A percentile compares a stretch with the other conserved stretches of the same genome.
phyloP scores from a whole-genome alignment of 2,797 vertebrate genomes.

The Sebastes diploproa region DNA sequence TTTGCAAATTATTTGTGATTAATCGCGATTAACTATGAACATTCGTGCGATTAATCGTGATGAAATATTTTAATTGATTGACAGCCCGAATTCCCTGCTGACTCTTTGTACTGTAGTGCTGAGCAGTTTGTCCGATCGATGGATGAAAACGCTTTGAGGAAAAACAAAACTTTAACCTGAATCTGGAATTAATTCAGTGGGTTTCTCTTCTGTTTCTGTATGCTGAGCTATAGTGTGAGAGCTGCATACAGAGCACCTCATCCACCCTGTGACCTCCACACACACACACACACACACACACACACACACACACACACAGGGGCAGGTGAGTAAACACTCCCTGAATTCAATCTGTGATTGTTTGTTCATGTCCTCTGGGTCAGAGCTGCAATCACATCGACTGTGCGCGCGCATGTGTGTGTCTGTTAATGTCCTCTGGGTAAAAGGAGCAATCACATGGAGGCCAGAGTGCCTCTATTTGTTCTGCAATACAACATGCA shows the following conservation, averaged over 20 bases:
- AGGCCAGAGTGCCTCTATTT: slow-evolving; percentile 58
- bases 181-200: slow-evolving; percentile 40
- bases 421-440: slow-evolving; percentile 45
- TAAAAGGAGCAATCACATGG: slow-evolving; percentile 61
- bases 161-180: slow-evolving; percentile 41
- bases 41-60: too few relatives aligned
- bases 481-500: slow-evolving; percentile 48
- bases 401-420: not conserved
- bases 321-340: slow-evolving; percentile 61
- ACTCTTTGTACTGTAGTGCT: not conserved
- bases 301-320: slow-evolving; percentile 1
- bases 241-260: slow-evolving; percentile 53
- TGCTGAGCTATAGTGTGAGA: slow-evolving; percentile 23
- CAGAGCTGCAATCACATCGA: slow-evolving; percentile 53
- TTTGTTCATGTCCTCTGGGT: slow-evolving; percentile 69
- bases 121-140: slow-evolving; percentile 22
- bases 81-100: not conserved
- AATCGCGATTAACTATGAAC: too few relatives aligned
- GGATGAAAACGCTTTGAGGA: slow-evolving; percentile 7
- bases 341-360: slow-evolving; percentile 70
- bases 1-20: too few relatives aligned
- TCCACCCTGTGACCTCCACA: slow-evolving; percentile 35
- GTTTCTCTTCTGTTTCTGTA: slow-evolving; percentile 27
- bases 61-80: too few relatives aligned
- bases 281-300: slow-evolving; percentile 26